phyloP scores from a whole-genome alignment of 1,140 invertebrate genomes.

The Hyposmocoma kahamanoa region DNA sequence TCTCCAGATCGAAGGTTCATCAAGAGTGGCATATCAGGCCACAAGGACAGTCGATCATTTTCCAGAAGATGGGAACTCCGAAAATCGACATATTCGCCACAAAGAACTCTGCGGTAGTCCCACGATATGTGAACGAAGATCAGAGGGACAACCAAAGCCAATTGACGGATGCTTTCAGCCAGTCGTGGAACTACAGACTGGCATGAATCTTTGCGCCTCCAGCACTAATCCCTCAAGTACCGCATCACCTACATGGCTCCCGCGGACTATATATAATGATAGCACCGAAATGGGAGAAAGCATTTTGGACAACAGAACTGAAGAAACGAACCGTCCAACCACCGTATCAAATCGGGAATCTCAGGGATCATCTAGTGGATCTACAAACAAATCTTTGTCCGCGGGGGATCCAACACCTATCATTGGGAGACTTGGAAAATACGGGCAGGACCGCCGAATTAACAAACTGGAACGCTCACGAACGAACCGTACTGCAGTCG shows the following conservation, averaged over 20 bases:
- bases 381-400: constrained; percentile 1
- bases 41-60: constrained; percentile 16
- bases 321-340: constrained; percentile 3
- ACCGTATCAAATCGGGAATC: background rate
- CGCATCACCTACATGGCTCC: constrained; percentile 22
- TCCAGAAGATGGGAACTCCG: constrained; percentile 18
- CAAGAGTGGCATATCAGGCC: constrained; percentile 29
- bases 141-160: constrained; percentile 16
- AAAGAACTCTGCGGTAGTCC: constrained; percentile 16
- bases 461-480: background rate
- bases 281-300: constrained; percentile 5
- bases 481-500: background rate
- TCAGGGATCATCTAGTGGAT: background rate
- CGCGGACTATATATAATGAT: constrained; percentile 8
- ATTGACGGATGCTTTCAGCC: constrained; percentile 30
- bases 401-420: background rate
- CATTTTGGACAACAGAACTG: constrained; percentile 4
- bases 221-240: constrained; percentile 21
- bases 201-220: constrained; percentile 30
- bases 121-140: constrained; percentile 21
- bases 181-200: constrained; percentile 21
- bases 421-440: background rate
- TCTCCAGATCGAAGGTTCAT: constrained; percentile 16
- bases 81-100: constrained; percentile 32
- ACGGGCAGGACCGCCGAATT: background rate